Evolutionary conservation across 1,140 invertebrate species (phyloP), one percentile per base, ranked within the genome.

Genomic region (Sipha flava): DNA sequence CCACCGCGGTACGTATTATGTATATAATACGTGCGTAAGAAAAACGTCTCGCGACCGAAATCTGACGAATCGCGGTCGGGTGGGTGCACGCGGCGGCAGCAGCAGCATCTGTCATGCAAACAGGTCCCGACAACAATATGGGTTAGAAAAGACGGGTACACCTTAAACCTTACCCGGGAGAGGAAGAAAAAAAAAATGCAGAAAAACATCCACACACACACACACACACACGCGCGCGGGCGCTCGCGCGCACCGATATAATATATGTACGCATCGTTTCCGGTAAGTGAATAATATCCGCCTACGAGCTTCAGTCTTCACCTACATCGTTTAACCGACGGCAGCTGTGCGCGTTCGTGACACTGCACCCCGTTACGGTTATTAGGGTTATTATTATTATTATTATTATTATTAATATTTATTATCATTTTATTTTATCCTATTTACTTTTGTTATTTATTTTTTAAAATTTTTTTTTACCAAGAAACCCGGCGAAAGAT

Each of bases 221-320:
- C 14, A 40, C 34, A 37, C 14, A 34, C 14, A 18, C 12, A 2
- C 7, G 18, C 14, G 29, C 5, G 18, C 14, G 29, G 29, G 18
- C 9, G 7, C 26, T 26, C n/a, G 23, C 37, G 16, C 14, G 26
- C 14, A 45, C 64, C 21, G 64, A 37, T 21, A 57, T 75, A 75
- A 49, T 77, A 43, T 77, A 59, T 77, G 73, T 54, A 57, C 52
- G 73, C 73, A 77, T 77, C 49, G 73, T 77, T 59, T 77, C 73
- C 73, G 73, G 73, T 77, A 40, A 77, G 49, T 77, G 73, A 77
- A 77, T 77, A 77, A 77, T 77, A 77, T 77, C 73, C 73, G 73
- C 73, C 73, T 52, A 77, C 73, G 52, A 77, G 34, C 73, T 77
- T 77, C 34, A 59, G 73, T 57, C 34, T 57, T 29, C 45, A 57